Evolutionary conservation across 1,140 invertebrate genomes (phyloP).

Genomic region (Thrips palmi): DNA sequence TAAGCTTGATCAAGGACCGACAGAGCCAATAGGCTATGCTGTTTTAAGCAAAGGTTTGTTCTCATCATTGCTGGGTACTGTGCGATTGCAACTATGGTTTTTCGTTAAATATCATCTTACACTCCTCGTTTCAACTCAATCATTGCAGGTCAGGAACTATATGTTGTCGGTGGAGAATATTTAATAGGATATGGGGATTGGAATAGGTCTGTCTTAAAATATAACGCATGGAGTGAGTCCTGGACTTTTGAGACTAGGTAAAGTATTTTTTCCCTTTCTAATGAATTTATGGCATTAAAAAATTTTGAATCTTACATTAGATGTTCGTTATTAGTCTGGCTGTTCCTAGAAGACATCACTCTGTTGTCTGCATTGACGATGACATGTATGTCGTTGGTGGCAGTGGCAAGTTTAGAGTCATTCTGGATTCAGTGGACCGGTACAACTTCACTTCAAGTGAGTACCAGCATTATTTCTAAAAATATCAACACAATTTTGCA

Average conservation of each 20-base stretch:
- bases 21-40: constrained; percentile 17
- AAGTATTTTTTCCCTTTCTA: neutral
- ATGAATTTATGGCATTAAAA: neutral
- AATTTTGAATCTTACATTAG: constrained; percentile 1
- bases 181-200: constrained; percentile 18
- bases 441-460: constrained; percentile 16
- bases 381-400: constrained; percentile 20
- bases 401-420: constrained; percentile 18
- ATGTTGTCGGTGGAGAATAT: constrained; percentile 19
- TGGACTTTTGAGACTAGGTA: constrained; percentile 19
- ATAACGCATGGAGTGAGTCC: constrained; percentile 15
- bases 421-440: constrained; percentile 15
- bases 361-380: constrained; percentile 15
- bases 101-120: neutral
- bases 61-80: neutral
- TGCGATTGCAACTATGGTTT: neutral
- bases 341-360: constrained; percentile 17
- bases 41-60: constrained; percentile 12
- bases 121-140: constrained; percentile 3
- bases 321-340: no score
- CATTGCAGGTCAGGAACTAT: constrained; percentile 17
- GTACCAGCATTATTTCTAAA: constrained; percentile 1
- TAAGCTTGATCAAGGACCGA: constrained; percentile 16
- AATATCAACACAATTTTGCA: neutral
- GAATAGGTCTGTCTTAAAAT: constrained; percentile 19